phyloP scores from a whole-genome alignment of 2,888 invertebrate genomes.

The Xestia sexstrigata region DNA sequence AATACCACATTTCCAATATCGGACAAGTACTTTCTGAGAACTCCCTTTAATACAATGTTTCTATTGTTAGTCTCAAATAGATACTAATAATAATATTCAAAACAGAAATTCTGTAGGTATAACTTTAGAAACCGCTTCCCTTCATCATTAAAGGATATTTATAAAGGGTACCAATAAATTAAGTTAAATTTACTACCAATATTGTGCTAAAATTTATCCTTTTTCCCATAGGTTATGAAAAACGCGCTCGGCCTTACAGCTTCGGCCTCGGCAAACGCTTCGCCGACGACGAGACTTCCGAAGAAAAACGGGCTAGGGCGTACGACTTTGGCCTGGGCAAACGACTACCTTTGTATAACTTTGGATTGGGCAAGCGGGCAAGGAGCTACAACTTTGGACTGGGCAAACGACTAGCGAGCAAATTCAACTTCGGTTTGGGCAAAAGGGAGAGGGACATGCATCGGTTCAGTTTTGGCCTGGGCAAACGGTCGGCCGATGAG shows the following conservation, averaged over 20 bases:
- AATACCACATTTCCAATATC: not conserved
- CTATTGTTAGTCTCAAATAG: not conserved
- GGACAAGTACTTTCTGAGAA: not conserved
- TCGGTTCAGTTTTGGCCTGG: constrained; percentile 90
- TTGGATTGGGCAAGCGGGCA: constrained; percentile 88
- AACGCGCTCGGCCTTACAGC: constrained; percentile 92
- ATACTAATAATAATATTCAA: not conserved
- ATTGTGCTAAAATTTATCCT: not conserved
- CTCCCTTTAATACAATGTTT: not conserved
- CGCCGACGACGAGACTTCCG: constrained; percentile 77
- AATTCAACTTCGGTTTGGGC: constrained; percentile 91
- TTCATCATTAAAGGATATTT: constrained; percentile 5
- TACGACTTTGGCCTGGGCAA: constrained; percentile 88
- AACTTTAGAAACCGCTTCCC: not conserved
- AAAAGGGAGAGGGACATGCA: constrained; percentile 88
- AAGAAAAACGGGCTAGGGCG: constrained; percentile 83
- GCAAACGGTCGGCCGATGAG: constrained; percentile 86
- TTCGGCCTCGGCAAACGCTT: constrained; percentile 93
- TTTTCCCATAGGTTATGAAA: constrained; percentile 81
- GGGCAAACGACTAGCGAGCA: constrained; percentile 88
- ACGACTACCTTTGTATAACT: constrained; percentile 86
- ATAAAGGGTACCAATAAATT: not conserved
- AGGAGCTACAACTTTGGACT: constrained; percentile 90
- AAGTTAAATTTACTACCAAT: not conserved
- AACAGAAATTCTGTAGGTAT: constrained; percentile 4